These are phyloP conservation scores for Phrynosoma blainvillii DNA, from an alignment of 2,113 vertebrate species.

Conservation along the genomic window DNA sequence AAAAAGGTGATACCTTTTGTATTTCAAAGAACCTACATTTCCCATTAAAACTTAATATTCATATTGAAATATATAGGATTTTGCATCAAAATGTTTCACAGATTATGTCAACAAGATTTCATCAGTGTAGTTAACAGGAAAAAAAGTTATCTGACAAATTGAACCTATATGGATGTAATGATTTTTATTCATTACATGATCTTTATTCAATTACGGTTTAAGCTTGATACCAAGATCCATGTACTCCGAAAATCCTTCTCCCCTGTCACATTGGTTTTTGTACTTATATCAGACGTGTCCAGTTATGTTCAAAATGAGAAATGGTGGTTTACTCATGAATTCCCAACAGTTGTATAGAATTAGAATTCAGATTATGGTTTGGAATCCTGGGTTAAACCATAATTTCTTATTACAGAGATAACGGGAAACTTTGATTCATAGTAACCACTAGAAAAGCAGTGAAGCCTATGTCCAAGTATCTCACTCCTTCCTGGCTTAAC, in stretches of 20 bases:
- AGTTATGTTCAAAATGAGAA: not conserved
- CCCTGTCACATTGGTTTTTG: not conserved
- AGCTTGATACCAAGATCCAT: not conserved
- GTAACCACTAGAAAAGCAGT: not conserved
- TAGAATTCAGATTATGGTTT: not conserved
- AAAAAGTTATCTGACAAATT: not conserved
- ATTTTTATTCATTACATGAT: too few species aligned
- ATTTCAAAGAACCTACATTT: rapidly evolving
- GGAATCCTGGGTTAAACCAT: not conserved
- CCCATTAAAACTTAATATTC: not conserved
- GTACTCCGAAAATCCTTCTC: not conserved
- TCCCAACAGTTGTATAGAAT: not conserved
- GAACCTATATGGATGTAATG: not conserved
- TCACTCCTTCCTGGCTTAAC: not conserved
- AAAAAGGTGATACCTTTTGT: not conserved
- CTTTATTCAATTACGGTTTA: not conserved
- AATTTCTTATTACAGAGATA: not conserved
- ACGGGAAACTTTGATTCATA: not conserved
- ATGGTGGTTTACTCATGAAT: not conserved
- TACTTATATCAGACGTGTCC: not conserved
- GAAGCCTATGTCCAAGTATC: not conserved
- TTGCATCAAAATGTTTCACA: not conserved
- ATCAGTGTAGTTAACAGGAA: conserved; percentile 13
- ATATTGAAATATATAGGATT: not conserved
- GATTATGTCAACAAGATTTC: not conserved